Evolutionary conservation across 2,888 invertebrate genomes (phyloP), one percentile per base, ranked within the genome.

Genomic region (Spicauda simplicius): DNA sequence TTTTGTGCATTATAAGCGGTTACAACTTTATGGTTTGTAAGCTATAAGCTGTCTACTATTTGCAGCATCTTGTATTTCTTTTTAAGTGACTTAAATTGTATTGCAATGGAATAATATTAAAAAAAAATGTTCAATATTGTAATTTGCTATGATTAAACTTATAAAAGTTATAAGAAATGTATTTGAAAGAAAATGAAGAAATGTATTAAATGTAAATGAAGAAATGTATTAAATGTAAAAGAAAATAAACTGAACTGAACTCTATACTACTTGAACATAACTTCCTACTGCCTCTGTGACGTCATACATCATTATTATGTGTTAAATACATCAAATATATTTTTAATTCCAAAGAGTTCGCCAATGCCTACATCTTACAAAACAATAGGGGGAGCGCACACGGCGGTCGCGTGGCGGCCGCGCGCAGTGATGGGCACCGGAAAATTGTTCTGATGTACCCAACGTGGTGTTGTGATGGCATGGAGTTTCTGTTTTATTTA

Each of bases 101-200:
- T 78, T 81, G 77, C 76, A 79, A 80, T 83, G 77, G 77, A 80
- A 80, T 78, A 79, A 76, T 78, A 72, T 86, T n/a, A n/a, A n/a
- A n/a, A n/a, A n/a, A n/a, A n/a, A n/a, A n/a, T 87, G 84, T 86
- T 85, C 84, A 75, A 84, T 85, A 85, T 86, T 88, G 86, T 88
- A 90, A 87, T 88, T 87, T 88, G 83, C 86, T 86, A 88, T 89
- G 87, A 89, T 90, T 87, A 87, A 87, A 88, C 85, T 91, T 91
- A 91, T 91, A 86, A 75, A 83, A 87, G 86, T 88, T 91, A 84
- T 89, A 88, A 90, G 86, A 91, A 91, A 87, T 91, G 89, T 90
- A 91, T 91, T 91, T 92, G n/a, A n/a, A n/a, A n/a, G n/a, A n/a
- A n/a, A n/a, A n/a, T n/a, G n/a, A n/a, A n/a, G n/a, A n/a, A n/a